Conservation (phyloP, 2,797 vertebrate genomes). For the Geotrypetes seraphini region DNA sequence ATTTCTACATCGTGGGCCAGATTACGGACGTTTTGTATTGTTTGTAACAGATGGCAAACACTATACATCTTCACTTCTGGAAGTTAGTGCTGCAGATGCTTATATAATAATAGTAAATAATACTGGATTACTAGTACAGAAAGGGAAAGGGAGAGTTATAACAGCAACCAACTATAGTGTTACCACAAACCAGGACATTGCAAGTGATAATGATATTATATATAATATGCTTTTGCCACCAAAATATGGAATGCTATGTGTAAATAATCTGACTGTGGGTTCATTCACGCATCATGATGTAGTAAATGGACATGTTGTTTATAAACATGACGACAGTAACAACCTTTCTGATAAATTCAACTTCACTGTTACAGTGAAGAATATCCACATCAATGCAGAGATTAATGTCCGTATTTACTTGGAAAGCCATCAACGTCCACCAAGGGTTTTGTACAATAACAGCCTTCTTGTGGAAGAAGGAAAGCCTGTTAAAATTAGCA, state of each 20-base stretch:
- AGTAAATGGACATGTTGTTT: constrained; percentile 53
- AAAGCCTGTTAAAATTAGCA: constrained; percentile 70
- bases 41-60: constrained; percentile 84
- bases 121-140: constrained; percentile 73
- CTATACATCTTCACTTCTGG: constrained; percentile 68
- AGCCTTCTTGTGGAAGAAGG: constrained; percentile 76
- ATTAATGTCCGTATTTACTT: constrained; percentile 63
- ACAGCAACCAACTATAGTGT: constrained; percentile 64
- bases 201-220: constrained; percentile 54
- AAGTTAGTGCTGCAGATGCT: constrained; percentile 71
- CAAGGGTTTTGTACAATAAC: constrained; percentile 51
- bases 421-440: constrained; percentile 67
- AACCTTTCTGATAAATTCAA: constrained; percentile 65
- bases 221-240: constrained; percentile 54
- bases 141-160: constrained; percentile 56
- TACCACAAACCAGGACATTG: constrained; percentile 76
- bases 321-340: constrained; percentile 62
- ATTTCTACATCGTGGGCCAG: constrained; percentile 67
- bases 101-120: constrained; percentile 67
- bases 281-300: constrained; percentile 71
- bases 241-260: constrained; percentile 60
- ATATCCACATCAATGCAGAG: constrained; percentile 31
- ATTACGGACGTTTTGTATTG: constrained; percentile 71
- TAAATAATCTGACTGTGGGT: constrained; percentile 26
- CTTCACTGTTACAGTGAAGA: constrained; percentile 59